Evolutionary conservation across 2,888 invertebrate species (phyloP), one percentile per base, ranked within the genome.

Genomic region (Hylaea fasciaria): DNA sequence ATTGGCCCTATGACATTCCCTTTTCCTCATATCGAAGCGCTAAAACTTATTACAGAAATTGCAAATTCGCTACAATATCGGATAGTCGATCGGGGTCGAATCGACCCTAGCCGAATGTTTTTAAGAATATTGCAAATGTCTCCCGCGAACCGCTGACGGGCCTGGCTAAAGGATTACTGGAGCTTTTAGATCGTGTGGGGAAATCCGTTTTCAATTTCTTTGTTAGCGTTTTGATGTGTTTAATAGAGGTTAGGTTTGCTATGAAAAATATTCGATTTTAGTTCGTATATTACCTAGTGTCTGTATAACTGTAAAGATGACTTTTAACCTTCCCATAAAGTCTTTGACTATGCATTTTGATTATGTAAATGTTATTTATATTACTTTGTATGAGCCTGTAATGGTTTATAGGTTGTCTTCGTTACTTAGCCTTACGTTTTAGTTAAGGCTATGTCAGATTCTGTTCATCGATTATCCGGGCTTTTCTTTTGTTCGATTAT

Each of bases 121-220:
- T 87, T 87, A 86, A 85, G 86, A 82, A 87, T 86, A 88, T 87
- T 87, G 85, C 85, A 83, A 82, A 82, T 83, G 82, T 84, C 81
- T 80, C 81, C 70, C 57, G 68, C 75, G 76, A 77, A 77, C 78
- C 80, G 84, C 80, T 81, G 82, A 86, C 82, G 79, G 69, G 71
- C 65, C 71, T 76, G 81, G 80, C 76, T 85, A 83, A 86, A 82
- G 82, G 84, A 86, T 86, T 84, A 85, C 80, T 76, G 74, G 76
- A 76, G 76, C 77, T 77, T 80, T 81, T 77, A 78, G 79, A 71
- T 67, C 66, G 68, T 74, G 74, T 77, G 76, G 73, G 72, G 66
- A 65, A 69, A 72, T 72, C 76, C 72, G 73, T 73, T 73, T 74
- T 69, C 70, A 72, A 73, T 77, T 54, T 54, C 54, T 47, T 40